These are phyloP conservation scores for Hypocryptadius cinnamomeus DNA, from an alignment of 2,113 vertebrate genomes.

Conservation along the genomic window DNA sequence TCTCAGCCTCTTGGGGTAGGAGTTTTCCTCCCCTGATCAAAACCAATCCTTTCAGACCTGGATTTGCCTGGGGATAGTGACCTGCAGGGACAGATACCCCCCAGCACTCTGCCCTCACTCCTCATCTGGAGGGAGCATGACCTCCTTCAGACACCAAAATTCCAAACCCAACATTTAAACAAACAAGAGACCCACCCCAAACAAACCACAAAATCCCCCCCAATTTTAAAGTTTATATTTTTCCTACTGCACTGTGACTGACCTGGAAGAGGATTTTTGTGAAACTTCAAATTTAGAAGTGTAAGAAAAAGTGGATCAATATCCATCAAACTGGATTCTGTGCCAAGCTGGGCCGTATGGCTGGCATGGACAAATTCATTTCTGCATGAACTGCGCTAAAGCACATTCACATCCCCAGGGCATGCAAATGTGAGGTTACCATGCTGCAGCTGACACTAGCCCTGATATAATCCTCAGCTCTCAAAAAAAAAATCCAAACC, in stretches of 20 bases:
- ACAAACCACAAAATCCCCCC: neutral
- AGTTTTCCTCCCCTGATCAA: neutral
- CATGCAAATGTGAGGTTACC: slow-evolving; percentile 24
- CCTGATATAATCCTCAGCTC: neutral
- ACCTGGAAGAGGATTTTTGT: neutral
- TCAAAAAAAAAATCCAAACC: neutral
- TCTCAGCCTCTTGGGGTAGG: fast-evolving
- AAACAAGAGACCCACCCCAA: neutral
- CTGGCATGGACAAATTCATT: neutral
- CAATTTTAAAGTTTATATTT: neutral
- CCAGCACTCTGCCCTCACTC: neutral
- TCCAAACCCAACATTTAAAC: neutral
- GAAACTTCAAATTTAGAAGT: neutral
- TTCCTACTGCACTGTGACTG: neutral
- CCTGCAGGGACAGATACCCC: neutral
- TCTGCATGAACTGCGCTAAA: neutral
- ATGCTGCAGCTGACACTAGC: slow-evolving; percentile 3
- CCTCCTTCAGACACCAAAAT: neutral
- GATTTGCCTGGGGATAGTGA: neutral
- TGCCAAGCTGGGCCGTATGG: neutral
- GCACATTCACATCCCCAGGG: slow-evolving; percentile 36
- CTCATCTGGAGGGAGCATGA: neutral
- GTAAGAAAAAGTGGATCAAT: neutral
- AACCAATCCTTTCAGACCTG: neutral
- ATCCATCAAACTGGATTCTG: neutral